Evolutionary conservation across 92 coral and sea anemone genomes (phyloP), one percentile per base, ranked within the genome.

Genomic region (Parazoanthus darwini): DNA sequence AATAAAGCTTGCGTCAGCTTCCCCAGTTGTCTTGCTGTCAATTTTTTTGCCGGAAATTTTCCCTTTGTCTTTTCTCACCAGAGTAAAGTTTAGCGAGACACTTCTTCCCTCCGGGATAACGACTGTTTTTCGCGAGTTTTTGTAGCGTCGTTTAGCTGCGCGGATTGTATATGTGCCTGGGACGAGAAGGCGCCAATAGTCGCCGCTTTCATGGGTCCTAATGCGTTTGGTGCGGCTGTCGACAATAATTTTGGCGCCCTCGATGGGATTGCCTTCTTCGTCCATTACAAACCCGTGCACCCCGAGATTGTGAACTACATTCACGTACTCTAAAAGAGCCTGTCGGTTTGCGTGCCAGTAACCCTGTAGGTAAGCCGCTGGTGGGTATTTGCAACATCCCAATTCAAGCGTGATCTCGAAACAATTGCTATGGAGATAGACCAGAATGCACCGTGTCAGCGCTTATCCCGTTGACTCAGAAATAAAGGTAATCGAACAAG

Each of bases 301-400:
- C 74, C 99, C 99, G 26, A 93, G 89, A 23, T 85, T 94, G 81
- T 97, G 99, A 36, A 97, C 96, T 86, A 95, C 67, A 44, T 94
- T 91, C 82, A 94, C 90, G 90, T 89, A 95, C 56, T 90, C 91
- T 29, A 95, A 87, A 68, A 97, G 92, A 70, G 99, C 98, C 75
- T 88, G 79, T 22, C 96, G 94, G 89, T 97, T 96, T 59, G 96
- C 98, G 79, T 84, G 48, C 99, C 99, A 97, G 90, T 93, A 90
- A 56, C 90, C 92, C 88, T 65, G 74, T 38, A 97, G 81, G 66
- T 92, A 88, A 33, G 67, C 75, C 16, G 97, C 95, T 23, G 94
- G 96, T 1, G 99, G 99, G 66, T 79, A 97, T 75, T 97, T 97
- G 85, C 99, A 97, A 89, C 99, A 97, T 54, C 97, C 96, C 80